These are phyloP conservation scores for Psephotus haematonotus DNA, from an alignment of 2,113 vertebrate species.

Conservation along the genomic window DNA sequence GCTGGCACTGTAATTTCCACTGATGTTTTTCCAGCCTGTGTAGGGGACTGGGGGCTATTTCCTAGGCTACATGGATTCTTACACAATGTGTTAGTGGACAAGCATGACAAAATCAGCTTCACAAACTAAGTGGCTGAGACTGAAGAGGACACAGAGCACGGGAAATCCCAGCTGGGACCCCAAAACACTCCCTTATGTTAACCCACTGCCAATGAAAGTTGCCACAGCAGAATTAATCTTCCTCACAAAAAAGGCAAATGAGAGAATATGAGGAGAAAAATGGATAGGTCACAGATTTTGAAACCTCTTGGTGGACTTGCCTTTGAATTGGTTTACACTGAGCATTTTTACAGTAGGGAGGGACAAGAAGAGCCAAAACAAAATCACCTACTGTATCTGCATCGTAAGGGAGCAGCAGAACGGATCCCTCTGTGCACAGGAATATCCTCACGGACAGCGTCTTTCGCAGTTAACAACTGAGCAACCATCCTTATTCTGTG, in stretches of 20 bases:
- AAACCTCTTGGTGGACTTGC: not conserved
- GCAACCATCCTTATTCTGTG: conserved; percentile 28
- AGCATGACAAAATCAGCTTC: not conserved
- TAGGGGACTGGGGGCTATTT: not conserved
- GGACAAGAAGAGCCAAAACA: not conserved
- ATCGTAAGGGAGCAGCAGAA: not conserved
- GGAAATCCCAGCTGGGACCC: not conserved
- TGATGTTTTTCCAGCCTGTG: not conserved
- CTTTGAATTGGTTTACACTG: not conserved
- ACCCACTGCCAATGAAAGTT: not conserved
- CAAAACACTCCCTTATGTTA: not conserved
- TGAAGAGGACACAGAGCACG: not conserved
- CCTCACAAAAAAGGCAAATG: not conserved
- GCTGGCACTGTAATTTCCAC: not conserved
- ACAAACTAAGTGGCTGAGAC: not conserved
- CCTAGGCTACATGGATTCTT: not conserved
- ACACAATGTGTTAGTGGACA: fast-evolving
- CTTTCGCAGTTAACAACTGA: not conserved
- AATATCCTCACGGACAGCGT: not conserved
- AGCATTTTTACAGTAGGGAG: not conserved
- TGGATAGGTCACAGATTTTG: not conserved
- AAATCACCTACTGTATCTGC: not conserved
- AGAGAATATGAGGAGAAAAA: not conserved
- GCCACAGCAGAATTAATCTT: not conserved
- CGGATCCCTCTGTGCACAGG: not conserved